Base-by-base conservation (phyloP, 2,113 vertebrate species). In the Zosterops borbonicus region DNA sequence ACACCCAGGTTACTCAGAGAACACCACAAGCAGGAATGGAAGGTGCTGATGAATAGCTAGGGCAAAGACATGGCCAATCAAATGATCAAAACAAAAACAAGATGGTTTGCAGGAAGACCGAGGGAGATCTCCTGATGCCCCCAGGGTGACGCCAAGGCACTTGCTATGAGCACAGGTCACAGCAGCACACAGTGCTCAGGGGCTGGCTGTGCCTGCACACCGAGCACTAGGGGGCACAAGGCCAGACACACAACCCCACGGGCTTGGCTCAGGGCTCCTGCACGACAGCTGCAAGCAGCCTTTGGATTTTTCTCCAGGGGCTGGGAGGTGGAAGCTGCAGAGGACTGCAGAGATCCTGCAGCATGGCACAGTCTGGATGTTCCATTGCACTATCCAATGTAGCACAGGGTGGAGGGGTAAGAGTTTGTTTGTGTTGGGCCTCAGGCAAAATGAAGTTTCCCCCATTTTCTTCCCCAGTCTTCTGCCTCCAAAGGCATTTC, bases 181-280 rank as follows among this genome's bases (percentile, higher is more conserved):
- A 79, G 39, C 44, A 60, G 69, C 39, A 20, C 0, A 0, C 5
- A 25, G 52, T 21, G 49, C 6, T 22, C 2, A 47, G 41, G n/a
- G 55, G 29, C 39, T 11, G 19, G 31, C 70, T 27, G 63, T 14
- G 37, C 17, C 19, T 60, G 44, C 29, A 9, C 2, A 17, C 25
- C 0, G 0, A 67, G 35, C 2, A 2, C 1, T 14, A 33, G 39
- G 59, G 29, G 41, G 47, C 41, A 31, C 33, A 67, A 74, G 46
- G 56, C 23, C 35, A 29, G 63, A 17, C 12, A 14, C 46, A 59
- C 9, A 41, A 19, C 16, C 14, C 60, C 46, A 12, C 0, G 3
- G 25, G 12, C 24, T 18, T 4, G 41, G 28, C 55, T 47, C 13
- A 37, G 33, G 42, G 42, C 20, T 89, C 33, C 58, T 70, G n/a